Conservation (phyloP, 2,113 vertebrate species). For the Cryptomyrus ogoouensis region DNA sequence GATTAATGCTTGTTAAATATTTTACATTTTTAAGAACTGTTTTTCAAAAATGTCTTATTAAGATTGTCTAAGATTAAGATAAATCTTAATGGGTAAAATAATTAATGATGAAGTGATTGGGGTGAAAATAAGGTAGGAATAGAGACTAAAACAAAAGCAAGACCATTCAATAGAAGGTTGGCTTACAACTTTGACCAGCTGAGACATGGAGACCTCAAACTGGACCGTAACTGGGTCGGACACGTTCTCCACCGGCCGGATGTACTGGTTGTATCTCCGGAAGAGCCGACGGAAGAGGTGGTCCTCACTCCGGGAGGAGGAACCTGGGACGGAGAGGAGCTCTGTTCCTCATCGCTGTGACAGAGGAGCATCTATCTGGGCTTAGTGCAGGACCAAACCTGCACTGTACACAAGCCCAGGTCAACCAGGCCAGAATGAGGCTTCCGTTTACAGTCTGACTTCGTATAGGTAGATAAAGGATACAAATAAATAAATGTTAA, state of each 20-base stretch:
- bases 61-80: not conserved
- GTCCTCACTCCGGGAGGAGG: conserved; percentile 70
- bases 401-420: not conserved
- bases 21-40: not conserved
- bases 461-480: not conserved
- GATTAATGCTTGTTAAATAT: not conserved
- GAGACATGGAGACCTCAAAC: conserved; percentile 88
- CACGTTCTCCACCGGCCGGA: conserved; percentile 86
- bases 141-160: not conserved
- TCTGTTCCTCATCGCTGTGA: not conserved
- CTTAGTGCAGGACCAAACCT: not conserved
- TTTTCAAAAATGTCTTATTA: not conserved
- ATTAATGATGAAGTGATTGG: not conserved
- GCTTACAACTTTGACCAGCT: conserved; percentile 89
- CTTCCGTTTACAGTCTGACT: not conserved
- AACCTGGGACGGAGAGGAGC: conserved; percentile 45
- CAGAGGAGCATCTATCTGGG: not conserved
- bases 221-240: conserved; percentile 83
- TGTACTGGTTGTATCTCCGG: conserved; percentile 80
- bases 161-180: not conserved
- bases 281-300: conserved; percentile 78
- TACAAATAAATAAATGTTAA: not conserved
- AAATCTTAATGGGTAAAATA: not conserved
- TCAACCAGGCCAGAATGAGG: not conserved
- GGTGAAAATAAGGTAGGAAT: not conserved